Percentiles rank a stretch among this genome's conserved stretches.
Conservation (phyloP, 2,888 invertebrate species). For the Orthosia gothica region DNA sequence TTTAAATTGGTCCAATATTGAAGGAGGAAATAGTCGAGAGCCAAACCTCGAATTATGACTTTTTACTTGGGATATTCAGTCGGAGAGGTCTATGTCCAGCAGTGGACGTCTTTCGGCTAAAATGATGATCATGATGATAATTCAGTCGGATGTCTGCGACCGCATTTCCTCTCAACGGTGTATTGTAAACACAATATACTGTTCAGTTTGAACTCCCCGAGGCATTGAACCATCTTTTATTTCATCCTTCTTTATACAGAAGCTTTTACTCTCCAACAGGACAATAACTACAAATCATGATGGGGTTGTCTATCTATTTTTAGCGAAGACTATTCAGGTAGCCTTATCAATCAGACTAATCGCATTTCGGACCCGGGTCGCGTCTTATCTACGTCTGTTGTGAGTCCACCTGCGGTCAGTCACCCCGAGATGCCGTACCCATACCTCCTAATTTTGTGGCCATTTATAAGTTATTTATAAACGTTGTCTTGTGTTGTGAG, state of each 20-base stretch:
- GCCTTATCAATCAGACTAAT: slow-evolving; percentile 32
- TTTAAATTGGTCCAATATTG: no score
- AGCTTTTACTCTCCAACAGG: background rate
- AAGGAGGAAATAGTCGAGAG: no score
- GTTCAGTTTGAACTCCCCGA: no score
- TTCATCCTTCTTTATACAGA: background rate
- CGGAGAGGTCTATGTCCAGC: no score
- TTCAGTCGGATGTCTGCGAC: no score
- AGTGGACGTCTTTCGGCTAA: no score
- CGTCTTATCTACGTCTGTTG: slow-evolving; percentile 23
- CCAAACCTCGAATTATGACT: no score
- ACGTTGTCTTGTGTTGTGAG: background rate
- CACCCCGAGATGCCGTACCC: slow-evolving; percentile 16
- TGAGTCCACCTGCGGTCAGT: slow-evolving; percentile 34
- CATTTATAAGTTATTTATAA: slow-evolving; percentile 32
- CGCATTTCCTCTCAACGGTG: no score
- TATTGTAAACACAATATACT: no score
- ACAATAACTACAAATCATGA: slow-evolving; percentile 5
- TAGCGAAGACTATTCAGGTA: slow-evolving; percentile 16
- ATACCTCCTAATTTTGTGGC: slow-evolving; percentile 18
- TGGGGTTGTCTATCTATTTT: slow-evolving; percentile 2
- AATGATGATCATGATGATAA: no score
- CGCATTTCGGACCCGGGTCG: slow-evolving; percentile 21
- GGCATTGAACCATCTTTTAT: background rate
- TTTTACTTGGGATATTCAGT: no score